phyloP scores from a whole-genome alignment of 2,113 vertebrate species.

The Clarias magur region DNA sequence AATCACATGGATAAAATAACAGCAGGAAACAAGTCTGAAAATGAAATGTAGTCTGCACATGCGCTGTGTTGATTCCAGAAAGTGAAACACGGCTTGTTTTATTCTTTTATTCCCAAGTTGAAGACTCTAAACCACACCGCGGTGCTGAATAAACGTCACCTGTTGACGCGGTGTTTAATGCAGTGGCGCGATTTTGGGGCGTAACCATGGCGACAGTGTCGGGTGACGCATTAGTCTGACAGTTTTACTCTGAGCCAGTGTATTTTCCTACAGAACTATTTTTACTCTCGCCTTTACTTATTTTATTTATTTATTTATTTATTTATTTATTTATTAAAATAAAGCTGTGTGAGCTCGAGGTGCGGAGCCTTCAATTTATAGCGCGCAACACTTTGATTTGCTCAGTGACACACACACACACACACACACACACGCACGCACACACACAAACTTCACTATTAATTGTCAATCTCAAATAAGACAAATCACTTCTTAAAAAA shows the following conservation, averaged over 20 bases:
- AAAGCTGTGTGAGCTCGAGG: neutral
- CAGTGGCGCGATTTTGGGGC: neutral
- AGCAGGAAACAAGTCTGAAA: neutral
- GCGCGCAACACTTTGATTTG: neutral
- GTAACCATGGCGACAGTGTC: conserved; percentile 8
- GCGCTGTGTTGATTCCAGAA: neutral
- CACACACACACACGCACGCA: neutral
- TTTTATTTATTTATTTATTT: neutral
- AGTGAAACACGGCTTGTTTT: neutral
- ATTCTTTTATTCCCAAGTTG: neutral
- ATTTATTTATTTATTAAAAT: neutral
- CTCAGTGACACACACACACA: neutral
- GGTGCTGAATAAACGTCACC: neutral
- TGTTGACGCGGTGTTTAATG: neutral
- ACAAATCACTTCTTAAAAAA: too few relatives aligned
- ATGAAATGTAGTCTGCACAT: neutral
- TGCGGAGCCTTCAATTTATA: neutral
- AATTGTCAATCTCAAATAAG: too few relatives aligned
- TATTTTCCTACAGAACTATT: neutral
- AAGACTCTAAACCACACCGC: neutral
- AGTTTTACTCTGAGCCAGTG: neutral
- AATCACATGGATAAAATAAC: neutral
- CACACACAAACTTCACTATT: too few relatives aligned
- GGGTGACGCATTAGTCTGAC: neutral
- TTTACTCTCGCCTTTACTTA: neutral